Evolutionary conservation across 2,113 vertebrate species (phyloP).

Genomic region (Lamprologus sp.): DNA sequence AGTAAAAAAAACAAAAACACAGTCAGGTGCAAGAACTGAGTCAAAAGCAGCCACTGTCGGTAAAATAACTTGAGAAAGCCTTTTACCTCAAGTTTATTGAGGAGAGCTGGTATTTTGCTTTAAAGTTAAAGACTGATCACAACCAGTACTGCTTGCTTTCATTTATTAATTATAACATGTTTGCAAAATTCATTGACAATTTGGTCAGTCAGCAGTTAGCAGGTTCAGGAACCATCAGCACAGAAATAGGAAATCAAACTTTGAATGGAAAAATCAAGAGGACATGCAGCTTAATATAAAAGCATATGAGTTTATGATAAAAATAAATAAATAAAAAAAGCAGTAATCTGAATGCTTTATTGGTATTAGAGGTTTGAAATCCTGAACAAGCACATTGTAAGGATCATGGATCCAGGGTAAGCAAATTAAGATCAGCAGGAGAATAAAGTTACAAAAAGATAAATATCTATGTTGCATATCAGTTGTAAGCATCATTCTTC

Average conservation of each 20-base stretch:
- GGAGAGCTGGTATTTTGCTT: not conserved
- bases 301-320: not conserved
- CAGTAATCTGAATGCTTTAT: not conserved
- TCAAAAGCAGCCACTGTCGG: not conserved
- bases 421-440: not conserved
- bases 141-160: not conserved
- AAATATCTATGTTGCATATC: not conserved
- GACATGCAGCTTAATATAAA: not conserved
- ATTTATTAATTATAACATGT: not conserved
- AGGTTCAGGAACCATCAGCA: not conserved
- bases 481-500: not conserved
- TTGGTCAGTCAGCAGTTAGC: not conserved
- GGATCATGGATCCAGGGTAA: not conserved
- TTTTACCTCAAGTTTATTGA: not conserved
- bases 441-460: not conserved
- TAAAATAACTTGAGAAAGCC: not conserved
- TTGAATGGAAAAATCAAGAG: not conserved
- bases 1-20: not conserved
- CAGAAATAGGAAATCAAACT: not conserved
- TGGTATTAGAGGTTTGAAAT: not conserved
- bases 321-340: not conserved
- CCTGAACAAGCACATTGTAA: accelerated
- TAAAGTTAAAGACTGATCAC: not conserved
- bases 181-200: not conserved
- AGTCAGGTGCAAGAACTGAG: not conserved